phyloP scores from a whole-genome alignment of 2,888 invertebrate species.

The Anaspis maculata region DNA sequence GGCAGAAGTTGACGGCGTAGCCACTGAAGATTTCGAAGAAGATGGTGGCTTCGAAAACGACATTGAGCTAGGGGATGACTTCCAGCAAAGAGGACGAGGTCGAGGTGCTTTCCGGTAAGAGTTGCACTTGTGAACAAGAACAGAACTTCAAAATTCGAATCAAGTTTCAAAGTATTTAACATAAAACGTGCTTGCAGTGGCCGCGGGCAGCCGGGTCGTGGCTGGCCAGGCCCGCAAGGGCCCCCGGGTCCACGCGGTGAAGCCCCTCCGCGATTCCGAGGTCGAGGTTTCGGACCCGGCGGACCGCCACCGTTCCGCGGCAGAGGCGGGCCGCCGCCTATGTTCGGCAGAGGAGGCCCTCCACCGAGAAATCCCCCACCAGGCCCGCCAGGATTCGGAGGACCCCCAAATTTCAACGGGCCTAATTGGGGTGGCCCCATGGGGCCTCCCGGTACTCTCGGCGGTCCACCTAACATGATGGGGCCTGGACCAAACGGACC shows the following conservation, averaged over 20 bases:
- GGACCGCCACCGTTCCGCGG: conserved; percentile 40
- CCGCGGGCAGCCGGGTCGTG: conserved; percentile 32
- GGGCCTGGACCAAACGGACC: conserved; percentile 42
- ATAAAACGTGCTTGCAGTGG: conserved; percentile 26
- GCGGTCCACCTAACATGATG: conserved; percentile 49
- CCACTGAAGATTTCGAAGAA: conserved; percentile 32
- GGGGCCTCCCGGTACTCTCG: conserved; percentile 41
- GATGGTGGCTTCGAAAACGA: conserved; percentile 38
- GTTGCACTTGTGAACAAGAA: background rate
- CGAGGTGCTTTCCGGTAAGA: conserved; percentile 46
- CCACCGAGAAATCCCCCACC: conserved; percentile 39
- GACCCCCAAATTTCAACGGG: conserved; percentile 46
- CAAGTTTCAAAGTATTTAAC: too few relatives aligned
- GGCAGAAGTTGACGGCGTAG: conserved; percentile 14
- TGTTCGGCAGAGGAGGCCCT: conserved; percentile 44
- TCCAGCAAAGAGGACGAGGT: conserved; percentile 40
- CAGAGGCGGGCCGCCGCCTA: conserved; percentile 45
- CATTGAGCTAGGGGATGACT: conserved; percentile 43
- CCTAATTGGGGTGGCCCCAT: conserved; percentile 63
- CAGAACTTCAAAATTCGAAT: too few relatives aligned
- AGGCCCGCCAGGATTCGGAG: conserved; percentile 44
- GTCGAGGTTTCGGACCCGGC: conserved; percentile 56
- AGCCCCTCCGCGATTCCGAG: conserved; percentile 58
- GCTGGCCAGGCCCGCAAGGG: conserved; percentile 32
- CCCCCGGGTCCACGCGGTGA: conserved; percentile 44